Evolutionary conservation across 2,888 invertebrate genomes (phyloP).

Genomic region (Drosophila anomalata): DNA sequence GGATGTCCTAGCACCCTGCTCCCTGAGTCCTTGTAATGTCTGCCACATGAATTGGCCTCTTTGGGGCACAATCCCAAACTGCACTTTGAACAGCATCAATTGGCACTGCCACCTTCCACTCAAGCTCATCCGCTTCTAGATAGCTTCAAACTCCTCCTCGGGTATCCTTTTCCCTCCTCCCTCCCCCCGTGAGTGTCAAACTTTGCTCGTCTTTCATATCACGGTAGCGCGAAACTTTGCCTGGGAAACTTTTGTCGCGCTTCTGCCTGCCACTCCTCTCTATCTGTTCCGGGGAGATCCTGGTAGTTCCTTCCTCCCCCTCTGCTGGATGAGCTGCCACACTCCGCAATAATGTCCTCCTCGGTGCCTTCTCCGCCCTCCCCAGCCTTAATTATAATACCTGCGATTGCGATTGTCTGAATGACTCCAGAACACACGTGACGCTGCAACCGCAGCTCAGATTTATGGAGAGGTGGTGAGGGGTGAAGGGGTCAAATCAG

Average conservation of each 20-base stretch:
- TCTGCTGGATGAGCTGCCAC: not conserved
- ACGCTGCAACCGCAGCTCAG: conserved; percentile 59
- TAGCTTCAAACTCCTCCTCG: conserved; percentile 7
- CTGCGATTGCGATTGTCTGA: conserved; percentile 73
- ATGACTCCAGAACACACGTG: conserved; percentile 66
- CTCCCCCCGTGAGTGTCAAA: conserved; percentile 42
- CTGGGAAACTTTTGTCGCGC: conserved; percentile 60
- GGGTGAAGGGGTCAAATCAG: not conserved
- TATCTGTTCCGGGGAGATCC: not conserved
- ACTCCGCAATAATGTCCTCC: too few relatives aligned
- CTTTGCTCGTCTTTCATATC: conserved; percentile 76
- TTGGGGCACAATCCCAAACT: conserved; percentile 21
- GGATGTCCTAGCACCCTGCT: conserved; percentile 3
- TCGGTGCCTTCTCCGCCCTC: not conserved
- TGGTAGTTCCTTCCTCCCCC: conserved; percentile 1
- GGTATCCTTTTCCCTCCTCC: not conserved
- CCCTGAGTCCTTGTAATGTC: conserved; percentile 20
- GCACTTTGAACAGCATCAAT: conserved; percentile 41
- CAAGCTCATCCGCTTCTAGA: conserved; percentile 12
- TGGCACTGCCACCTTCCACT: not conserved
- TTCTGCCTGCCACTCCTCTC: conserved; percentile 27
- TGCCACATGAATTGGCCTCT: conserved; percentile 43
- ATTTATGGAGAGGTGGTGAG: not conserved
- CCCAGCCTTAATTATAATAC: conserved; percentile 67
- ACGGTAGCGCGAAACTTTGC: conserved; percentile 63